phyloP scores from a whole-genome alignment of 2,113 vertebrate genomes.

The Corythoichthys haematopterus region DNA sequence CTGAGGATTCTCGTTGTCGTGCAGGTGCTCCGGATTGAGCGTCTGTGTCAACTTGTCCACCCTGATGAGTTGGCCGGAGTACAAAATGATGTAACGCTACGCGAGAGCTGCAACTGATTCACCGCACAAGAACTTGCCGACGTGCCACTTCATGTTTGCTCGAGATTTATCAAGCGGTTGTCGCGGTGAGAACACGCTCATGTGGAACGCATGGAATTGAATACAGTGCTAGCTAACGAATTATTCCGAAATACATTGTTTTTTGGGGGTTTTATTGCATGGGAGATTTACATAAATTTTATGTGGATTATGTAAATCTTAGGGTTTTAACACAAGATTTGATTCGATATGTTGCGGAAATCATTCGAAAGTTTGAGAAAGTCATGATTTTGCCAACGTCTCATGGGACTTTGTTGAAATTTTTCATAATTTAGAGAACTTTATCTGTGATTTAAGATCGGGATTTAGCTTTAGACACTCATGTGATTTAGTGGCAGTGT shows the following conservation, averaged over 20 bases:
- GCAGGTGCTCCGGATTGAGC: slow-evolving; percentile 15
- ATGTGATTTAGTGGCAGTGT: too few species aligned
- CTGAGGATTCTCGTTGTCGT: slow-evolving; percentile 9
- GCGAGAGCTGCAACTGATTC: slow-evolving; percentile 27
- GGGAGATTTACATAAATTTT: neutral
- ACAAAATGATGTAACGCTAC: slow-evolving; percentile 46
- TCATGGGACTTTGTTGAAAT: too few species aligned
- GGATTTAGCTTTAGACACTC: too few species aligned
- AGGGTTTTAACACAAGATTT: neutral
- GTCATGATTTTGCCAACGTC: neutral
- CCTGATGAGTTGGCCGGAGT: slow-evolving; percentile 12
- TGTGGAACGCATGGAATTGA: neutral
- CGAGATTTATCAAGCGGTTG: neutral
- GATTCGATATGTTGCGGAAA: neutral
- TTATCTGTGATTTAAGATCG: too few species aligned
- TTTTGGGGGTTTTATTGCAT: neutral
- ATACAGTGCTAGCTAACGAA: neutral
- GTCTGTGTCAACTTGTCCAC: slow-evolving; percentile 23
- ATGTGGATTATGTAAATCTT: neutral
- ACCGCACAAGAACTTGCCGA: slow-evolving; percentile 9
- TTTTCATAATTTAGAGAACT: too few species aligned
- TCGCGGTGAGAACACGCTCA: neutral
- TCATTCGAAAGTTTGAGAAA: too few species aligned
- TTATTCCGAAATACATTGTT: neutral
- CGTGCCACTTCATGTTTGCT: neutral